Base-by-base conservation (phyloP, 2,888 invertebrate genomes). In the Pseudanteris insignis region DNA sequence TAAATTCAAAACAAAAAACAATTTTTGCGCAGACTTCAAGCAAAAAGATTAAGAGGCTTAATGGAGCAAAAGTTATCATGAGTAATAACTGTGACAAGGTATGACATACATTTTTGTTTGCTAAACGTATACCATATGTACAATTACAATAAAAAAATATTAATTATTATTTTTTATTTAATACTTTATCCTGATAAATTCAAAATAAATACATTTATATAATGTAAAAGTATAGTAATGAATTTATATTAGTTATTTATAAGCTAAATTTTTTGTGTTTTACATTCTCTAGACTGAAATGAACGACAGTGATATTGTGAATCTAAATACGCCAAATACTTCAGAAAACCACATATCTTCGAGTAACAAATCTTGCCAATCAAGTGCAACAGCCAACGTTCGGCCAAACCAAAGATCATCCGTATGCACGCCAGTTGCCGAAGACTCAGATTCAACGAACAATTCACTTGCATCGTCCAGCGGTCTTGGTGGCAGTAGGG, bases 401-500 rank as follows among this genome's bases (percentile, higher is more conserved):
- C 72, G 70, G 43, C 66, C 63, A 6, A 75, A 68, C 53, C 75
- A 74, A 55, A 73, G 73, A 28, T 66, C 66, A 2, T 53, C 43
- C 8, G 69, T 72, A 3, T 74, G 71, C 36, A 77, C 76, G 1
- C 73, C 77, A 10, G 69, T 79, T 5, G 79, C 79, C 21, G 82
- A 83, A 40, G 83, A 82, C 62, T 81, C 82, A 1, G 81, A 82
- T 57, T 83, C 83, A 2, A 82, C 82, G 2, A 85, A 85, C 69
- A 85, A 85, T 74, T 86, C 86, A 1, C 67, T 85, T 25, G 84
- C 86, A 6, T 86, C 85, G 1, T 85, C 85, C 55, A 85, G 84
- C 57, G 82, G 84, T 1, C 76, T 83, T 2, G 81, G 79, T 11
- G 81, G 81, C 1, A 81, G 81, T 64, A 74, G 81, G 13, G 81